A percentile compares a stretch with the other conserved stretches of the same genome.
Conservation (phyloP, 2,113 vertebrate genomes). For the Aleadryas rufinucha region DNA sequence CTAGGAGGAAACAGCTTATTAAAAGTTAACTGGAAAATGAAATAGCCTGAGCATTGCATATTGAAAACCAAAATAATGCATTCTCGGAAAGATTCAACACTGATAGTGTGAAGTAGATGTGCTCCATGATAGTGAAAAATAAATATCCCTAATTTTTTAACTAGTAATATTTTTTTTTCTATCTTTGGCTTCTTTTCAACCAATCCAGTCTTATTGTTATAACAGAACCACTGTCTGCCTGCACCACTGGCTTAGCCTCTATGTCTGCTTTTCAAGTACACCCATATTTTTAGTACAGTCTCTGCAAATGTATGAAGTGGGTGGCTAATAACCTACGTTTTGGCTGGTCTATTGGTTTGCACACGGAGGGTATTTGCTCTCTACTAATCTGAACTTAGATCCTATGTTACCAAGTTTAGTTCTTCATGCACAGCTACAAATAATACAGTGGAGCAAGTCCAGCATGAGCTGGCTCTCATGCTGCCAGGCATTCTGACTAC, state of each 20-base stretch:
- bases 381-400: not conserved
- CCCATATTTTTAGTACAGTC: not conserved
- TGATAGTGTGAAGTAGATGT: not conserved
- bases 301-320: not conserved
- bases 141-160: not conserved
- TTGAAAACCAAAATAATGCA: not conserved
- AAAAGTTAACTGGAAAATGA: not conserved
- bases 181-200: not conserved
- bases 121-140: not conserved
- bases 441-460: not conserved
- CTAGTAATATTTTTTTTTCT: not conserved
- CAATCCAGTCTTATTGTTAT: not conserved
- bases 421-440: not conserved
- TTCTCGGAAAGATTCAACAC: not conserved
- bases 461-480: not conserved
- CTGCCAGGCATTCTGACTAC: not conserved
- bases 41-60: not conserved
- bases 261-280: not conserved
- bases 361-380: not conserved
- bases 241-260: not conserved
- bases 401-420: not conserved
- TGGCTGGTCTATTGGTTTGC: not conserved
- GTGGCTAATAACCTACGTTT: not conserved
- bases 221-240: not conserved
- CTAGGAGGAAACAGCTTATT: not conserved